Evolutionary conservation across 1,140 invertebrate genomes (phyloP).

Genomic region (Dinoponera quadriceps): DNA sequence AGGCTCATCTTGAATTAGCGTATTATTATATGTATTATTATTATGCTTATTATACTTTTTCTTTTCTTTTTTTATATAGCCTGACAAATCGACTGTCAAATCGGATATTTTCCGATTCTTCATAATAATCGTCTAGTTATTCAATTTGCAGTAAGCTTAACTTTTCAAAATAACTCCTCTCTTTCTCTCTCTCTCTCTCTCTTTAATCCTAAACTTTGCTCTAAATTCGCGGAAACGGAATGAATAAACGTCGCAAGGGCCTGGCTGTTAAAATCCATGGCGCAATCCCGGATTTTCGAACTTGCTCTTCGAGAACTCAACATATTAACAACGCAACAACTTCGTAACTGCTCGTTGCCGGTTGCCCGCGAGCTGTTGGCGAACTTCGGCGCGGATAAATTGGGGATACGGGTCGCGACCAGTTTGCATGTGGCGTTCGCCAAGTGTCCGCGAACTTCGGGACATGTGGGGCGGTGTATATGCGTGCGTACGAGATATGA

Average conservation of each 20-base stretch:
- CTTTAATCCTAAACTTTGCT: neutral
- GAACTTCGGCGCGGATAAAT: slow-evolving; percentile 49
- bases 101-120: too few species aligned
- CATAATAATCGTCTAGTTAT: too few species aligned
- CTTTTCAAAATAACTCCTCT: neutral
- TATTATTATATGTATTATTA: too few species aligned
- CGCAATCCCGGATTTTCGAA: slow-evolving; percentile 28
- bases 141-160: too few species aligned
- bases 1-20: too few species aligned
- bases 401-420: slow-evolving; percentile 53
- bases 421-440: slow-evolving; percentile 27
- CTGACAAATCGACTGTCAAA: too few species aligned
- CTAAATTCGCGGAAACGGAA: neutral
- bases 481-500: slow-evolving; percentile 13
- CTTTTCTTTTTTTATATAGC: too few species aligned
- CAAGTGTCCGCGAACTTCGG: slow-evolving; percentile 37
- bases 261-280: slow-evolving; percentile 13
- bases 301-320: slow-evolving; percentile 28
- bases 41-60: too few species aligned
- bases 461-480: slow-evolving; percentile 29
- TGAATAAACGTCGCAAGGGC: slow-evolving; percentile 10
- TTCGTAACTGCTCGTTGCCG: slow-evolving; percentile 42
- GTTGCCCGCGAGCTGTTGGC: slow-evolving; percentile 55
- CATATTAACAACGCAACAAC: slow-evolving; percentile 48
- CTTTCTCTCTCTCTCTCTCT: neutral